phyloP scores from a whole-genome alignment of 1,140 invertebrate genomes.

The Penaeus japonicus region DNA sequence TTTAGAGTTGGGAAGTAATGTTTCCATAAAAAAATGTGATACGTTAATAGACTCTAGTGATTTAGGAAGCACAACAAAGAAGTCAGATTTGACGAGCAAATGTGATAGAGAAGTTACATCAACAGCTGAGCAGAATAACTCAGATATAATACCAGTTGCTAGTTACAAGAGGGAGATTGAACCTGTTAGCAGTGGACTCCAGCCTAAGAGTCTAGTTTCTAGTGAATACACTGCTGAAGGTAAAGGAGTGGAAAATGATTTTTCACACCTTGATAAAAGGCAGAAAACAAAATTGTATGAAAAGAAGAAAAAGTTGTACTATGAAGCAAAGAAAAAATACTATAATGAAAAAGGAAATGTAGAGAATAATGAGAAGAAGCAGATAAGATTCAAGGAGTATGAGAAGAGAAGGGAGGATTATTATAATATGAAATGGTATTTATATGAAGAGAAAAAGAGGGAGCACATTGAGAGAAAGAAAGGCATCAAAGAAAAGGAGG shows the following conservation, averaged over 20 bases:
- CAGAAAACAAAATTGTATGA: conserved; percentile 35
- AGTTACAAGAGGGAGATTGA: too few species aligned
- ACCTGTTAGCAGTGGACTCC: too few species aligned
- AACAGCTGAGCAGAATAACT: too few species aligned
- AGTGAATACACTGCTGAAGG: background rate
- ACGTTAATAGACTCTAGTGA: too few species aligned
- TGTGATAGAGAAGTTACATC: too few species aligned
- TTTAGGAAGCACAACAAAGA: too few species aligned
- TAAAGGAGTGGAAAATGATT: background rate
- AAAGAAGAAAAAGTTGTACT: conserved; percentile 27
- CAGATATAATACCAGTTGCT: too few species aligned
- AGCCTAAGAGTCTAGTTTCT: background rate
- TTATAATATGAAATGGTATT: conserved; percentile 23
- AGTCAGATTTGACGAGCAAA: too few species aligned
- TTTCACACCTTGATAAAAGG: background rate
- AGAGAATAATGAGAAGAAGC: background rate
- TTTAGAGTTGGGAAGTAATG: background rate
- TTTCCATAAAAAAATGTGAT: too few species aligned
- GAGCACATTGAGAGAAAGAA: background rate
- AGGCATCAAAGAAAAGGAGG: background rate
- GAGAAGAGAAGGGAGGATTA: conserved; percentile 33
- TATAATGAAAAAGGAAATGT: background rate
- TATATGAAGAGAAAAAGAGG: conserved; percentile 18
- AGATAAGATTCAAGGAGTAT: background rate
- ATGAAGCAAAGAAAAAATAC: conserved; percentile 18